Conservation (phyloP, 2,113 vertebrate genomes). For the Tyto alba region DNA sequence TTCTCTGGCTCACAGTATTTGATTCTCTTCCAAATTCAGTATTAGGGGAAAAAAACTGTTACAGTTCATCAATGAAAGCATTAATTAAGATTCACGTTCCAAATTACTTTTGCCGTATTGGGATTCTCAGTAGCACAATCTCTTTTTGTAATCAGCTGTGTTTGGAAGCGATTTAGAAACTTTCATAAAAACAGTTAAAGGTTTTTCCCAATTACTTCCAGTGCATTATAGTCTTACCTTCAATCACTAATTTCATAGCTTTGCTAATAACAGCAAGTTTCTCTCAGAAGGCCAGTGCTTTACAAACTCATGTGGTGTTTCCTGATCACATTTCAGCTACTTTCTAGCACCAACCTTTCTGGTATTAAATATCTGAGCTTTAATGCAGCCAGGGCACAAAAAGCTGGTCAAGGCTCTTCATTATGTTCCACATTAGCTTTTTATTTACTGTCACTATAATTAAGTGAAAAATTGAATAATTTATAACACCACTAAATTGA, state of each 20-base stretch:
- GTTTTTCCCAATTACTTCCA: not conserved
- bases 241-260: not conserved
- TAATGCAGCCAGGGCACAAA: not conserved
- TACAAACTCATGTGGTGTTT: not conserved
- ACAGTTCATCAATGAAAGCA: not conserved
- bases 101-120: not conserved
- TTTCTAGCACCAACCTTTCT: not conserved
- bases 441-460: not conserved
- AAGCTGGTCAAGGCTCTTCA: not conserved
- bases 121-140: not conserved
- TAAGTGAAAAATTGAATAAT: not conserved
- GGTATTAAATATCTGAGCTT: not conserved
- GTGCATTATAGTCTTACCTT: not conserved
- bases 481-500: not conserved
- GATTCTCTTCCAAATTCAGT: not conserved
- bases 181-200: not conserved
- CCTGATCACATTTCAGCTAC: not conserved
- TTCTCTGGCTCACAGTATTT: not conserved
- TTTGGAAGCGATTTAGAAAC: not conserved
- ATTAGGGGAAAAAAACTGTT: not conserved
- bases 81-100: not conserved
- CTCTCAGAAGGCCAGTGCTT: not conserved
- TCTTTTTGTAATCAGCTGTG: not conserved
- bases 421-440: not conserved
- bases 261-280: not conserved